phyloP scores from a whole-genome alignment of 2,888 invertebrate genomes.

The Lochmaea capreae region DNA sequence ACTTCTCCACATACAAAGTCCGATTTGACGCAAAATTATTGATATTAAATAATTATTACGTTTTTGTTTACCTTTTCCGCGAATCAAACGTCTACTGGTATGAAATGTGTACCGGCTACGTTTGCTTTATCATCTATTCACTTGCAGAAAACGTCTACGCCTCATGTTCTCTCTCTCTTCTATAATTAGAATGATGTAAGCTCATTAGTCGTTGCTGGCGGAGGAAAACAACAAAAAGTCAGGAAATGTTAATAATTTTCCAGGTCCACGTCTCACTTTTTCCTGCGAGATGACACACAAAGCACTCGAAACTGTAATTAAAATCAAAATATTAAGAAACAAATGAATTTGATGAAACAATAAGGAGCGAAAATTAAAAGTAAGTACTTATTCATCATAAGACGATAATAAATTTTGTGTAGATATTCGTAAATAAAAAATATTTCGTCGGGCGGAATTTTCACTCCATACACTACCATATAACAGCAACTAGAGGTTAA shows the following conservation, averaged over 20 bases:
- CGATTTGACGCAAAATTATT: background rate
- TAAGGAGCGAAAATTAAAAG: background rate
- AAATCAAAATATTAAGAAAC: background rate
- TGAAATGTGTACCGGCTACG: conserved; percentile 36
- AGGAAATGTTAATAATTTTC: conserved; percentile 3
- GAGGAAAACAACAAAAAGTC: conserved; percentile 12
- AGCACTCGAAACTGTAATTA: background rate
- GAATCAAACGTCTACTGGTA: conserved; percentile 15
- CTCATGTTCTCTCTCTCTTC: conserved; percentile 47
- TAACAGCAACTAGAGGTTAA: too few relatives aligned
- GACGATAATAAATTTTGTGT: too few relatives aligned
- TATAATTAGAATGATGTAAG: conserved; percentile 40
- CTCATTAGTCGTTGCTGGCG: conserved; percentile 27
- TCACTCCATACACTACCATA: too few relatives aligned
- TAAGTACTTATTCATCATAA: too few relatives aligned
- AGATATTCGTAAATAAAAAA: too few relatives aligned
- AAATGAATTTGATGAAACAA: background rate
- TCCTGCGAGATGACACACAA: background rate
- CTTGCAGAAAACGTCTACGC: conserved; percentile 50
- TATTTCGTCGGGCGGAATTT: too few relatives aligned
- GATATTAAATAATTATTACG: background rate
- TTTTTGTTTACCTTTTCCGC: conserved; percentile 23
- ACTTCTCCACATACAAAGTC: too few relatives aligned
- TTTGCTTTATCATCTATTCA: conserved; percentile 53
- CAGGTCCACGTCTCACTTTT: background rate